Conservation (phyloP, 2,888 invertebrate species). For the Drosophila subsilvestris region DNA sequence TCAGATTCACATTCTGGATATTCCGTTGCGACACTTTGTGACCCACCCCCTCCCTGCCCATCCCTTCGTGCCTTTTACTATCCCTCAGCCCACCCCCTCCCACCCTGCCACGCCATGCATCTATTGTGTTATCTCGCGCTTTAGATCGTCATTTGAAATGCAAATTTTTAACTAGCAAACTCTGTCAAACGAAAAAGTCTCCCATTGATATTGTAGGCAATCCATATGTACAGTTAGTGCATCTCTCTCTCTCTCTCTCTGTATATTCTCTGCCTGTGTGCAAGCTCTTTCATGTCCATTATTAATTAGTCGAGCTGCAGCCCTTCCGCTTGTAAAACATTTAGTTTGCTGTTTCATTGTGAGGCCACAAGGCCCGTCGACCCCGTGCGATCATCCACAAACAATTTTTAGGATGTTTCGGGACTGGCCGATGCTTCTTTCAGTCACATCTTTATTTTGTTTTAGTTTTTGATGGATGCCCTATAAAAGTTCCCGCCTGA, state of each 20-base stretch:
- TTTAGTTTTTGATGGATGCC: too few relatives aligned
- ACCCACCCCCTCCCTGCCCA: neutral
- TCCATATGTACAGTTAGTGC: conserved; percentile 13
- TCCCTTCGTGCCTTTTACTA: conserved; percentile 6
- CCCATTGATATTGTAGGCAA: conserved; percentile 36
- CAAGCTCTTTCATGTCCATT: conserved; percentile 29
- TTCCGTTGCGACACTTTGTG: conserved; percentile 41
- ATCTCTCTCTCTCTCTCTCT: conserved; percentile 22
- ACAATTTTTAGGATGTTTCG: too few relatives aligned
- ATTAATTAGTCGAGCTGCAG: conserved; percentile 49
- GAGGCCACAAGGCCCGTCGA: conserved; percentile 48
- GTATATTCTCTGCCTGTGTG: neutral
- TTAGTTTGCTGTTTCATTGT: conserved; percentile 34
- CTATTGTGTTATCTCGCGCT: conserved; percentile 54
- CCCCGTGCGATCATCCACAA: conserved; percentile 6
- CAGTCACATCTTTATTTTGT: too few relatives aligned
- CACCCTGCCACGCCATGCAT: neutral
- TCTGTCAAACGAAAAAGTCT: conserved; percentile 31
- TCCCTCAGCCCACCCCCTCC: neutral
- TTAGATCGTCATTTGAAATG: conserved; percentile 68
- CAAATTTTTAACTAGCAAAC: conserved; percentile 53
- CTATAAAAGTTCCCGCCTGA: too few relatives aligned
- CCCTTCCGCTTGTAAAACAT: conserved; percentile 45
- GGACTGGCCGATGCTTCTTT: too few relatives aligned
- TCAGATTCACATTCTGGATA: neutral